Percentiles rank a stretch among this genome's conserved stretches.
Conservation (phyloP, 2,797 vertebrate species). For the Sparus aurata region DNA sequence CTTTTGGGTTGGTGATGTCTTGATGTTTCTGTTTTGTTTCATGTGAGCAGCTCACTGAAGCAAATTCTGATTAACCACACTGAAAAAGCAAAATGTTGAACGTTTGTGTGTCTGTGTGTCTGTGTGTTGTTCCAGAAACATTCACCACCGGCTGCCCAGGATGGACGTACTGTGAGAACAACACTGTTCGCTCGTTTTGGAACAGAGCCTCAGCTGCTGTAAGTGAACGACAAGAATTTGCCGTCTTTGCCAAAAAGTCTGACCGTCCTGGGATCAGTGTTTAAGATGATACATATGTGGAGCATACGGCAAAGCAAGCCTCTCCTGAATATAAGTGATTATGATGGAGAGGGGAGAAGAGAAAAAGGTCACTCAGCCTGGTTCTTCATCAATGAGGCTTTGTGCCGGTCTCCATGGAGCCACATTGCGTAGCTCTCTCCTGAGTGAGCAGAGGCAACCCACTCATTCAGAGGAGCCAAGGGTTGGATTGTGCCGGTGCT, state of each 20-base stretch:
- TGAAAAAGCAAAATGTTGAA: background rate
- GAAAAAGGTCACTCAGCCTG: conserved; percentile 35
- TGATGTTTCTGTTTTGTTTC: background rate
- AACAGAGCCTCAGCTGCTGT: conserved; percentile 69
- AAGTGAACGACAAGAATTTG: conserved; percentile 46
- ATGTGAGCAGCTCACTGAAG: background rate
- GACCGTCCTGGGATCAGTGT: fast-evolving
- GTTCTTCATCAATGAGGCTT: conserved; percentile 74
- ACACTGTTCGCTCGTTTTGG: conserved; percentile 82
- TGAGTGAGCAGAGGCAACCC: conserved; percentile 52
- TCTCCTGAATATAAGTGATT: conserved; percentile 5
- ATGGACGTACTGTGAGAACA: conserved; percentile 67
- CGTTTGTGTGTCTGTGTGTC: conserved; percentile 7
- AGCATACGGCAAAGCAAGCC: conserved; percentile 8
- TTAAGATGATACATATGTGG: conserved; percentile 7
- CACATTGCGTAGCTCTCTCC: conserved; percentile 53
- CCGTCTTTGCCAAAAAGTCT: background rate
- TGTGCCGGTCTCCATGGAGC: conserved; percentile 75
- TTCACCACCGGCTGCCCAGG: conserved; percentile 74
- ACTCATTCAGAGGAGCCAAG: conserved; percentile 44
- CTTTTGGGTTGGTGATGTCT: too few relatives aligned
- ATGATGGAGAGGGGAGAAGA: conserved; percentile 11
- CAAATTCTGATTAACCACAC: background rate
- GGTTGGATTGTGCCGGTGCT: background rate
- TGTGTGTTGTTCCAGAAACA: conserved; percentile 68